Evolutionary conservation across 2,888 invertebrate genomes (phyloP).

Genomic region (Patella caerulea): DNA sequence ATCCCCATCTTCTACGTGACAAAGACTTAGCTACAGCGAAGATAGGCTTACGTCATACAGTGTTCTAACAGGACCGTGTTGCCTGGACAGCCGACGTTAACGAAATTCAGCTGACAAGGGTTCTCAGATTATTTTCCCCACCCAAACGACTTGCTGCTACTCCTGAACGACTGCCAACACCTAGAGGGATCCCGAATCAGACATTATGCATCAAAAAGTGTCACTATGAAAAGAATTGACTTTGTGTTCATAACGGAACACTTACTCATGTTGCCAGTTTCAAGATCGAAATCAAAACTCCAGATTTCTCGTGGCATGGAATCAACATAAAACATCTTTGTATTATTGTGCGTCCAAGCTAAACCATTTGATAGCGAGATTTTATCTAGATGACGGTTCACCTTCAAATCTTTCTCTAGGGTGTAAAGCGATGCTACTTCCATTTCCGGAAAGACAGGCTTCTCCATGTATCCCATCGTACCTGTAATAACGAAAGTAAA

Average conservation of each 20-base stretch:
- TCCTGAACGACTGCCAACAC: too few relatives aligned
- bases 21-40: too few relatives aligned
- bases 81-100: too few relatives aligned
- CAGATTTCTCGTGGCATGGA: not conserved
- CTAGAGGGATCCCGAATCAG: too few relatives aligned
- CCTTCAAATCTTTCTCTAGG: not conserved
- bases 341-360: not conserved
- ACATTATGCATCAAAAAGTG: too few relatives aligned
- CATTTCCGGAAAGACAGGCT: slow-evolving; percentile 5
- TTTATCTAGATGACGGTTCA: not conserved
- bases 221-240: too few relatives aligned
- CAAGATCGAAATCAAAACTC: slow-evolving; percentile 2
- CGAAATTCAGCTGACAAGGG: too few relatives aligned
- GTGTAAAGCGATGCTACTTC: not conserved
- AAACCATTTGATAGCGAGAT: not conserved
- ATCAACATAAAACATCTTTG: not conserved
- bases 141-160: too few relatives aligned
- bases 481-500: not conserved
- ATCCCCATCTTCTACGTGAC: too few relatives aligned
- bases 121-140: too few relatives aligned
- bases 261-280: not conserved
- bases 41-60: too few relatives aligned
- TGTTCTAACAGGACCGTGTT: too few relatives aligned
- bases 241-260: not conserved
- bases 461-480: slow-evolving; percentile 6